Base-by-base conservation (phyloP, 2,797 vertebrate genomes). In the Xenops minutus region DNA sequence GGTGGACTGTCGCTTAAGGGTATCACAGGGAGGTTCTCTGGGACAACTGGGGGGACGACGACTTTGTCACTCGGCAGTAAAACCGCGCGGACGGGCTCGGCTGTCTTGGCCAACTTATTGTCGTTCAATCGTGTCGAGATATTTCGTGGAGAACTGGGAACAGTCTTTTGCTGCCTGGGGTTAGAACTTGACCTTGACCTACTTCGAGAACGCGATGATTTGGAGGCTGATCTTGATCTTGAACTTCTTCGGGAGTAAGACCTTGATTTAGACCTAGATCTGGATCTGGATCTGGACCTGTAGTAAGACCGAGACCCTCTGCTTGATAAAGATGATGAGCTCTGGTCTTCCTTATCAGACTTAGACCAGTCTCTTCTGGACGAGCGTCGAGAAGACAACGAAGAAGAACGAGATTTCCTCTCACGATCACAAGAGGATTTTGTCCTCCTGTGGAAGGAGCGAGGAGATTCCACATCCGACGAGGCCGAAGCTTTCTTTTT, bases 1-100 rank as follows among this genome's bases (percentile, higher is more conserved):
- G 99, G 99, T 12, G 99, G 99, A 39, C 99, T 99, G 74, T 99
- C 99, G 44, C 99, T 99, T 68, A 99, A 89, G 1, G 99, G 99
- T 88, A 99, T 98, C 36, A 99, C 98, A 17, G 99, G 98, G 69
- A 98, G 98, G 88, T 23, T 98, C 88, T 99, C 99, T 15, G 98
- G 96, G 63, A 98, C 96, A 10, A 98, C 97, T 22, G 97, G 74
- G 1, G 98, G 97, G 9, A 98, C 92, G 1, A 98, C 58, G 4
- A 97, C 66, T 66, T 92, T 99, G 94, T 97, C 97, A 67, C 88
- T 97, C 6, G 98, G 98, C 46, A 98, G 96, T 5, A 96, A 55
- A 32, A 94, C 92, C 64, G 98, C 76, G 86, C 97, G 95, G 32
- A 93, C 61, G 34, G 97, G 63, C 9, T 98, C 98, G 34, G 39